A percentile compares a stretch with the other conserved stretches of the same genome.
Conservation (phyloP, 1,140 invertebrate genomes). For the Penaeus japonicus region DNA sequence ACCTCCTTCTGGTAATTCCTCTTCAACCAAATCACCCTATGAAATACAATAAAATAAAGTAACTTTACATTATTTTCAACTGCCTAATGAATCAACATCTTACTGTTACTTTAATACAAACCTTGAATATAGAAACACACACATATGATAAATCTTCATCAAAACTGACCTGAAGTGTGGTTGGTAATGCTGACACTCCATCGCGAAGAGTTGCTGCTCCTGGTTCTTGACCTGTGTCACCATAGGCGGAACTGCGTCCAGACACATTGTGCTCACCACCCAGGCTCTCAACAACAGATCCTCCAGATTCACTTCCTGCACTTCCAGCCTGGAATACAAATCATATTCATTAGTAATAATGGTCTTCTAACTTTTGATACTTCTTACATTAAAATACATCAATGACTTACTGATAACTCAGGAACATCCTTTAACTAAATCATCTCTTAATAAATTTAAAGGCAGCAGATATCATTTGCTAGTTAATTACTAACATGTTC, state of each 20-base stretch:
- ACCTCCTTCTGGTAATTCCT: slow-evolving; percentile 48
- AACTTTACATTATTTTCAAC: not conserved
- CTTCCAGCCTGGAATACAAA: slow-evolving; percentile 67
- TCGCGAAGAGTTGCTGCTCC: slow-evolving; percentile 37
- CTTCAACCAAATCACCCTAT: slow-evolving; percentile 43
- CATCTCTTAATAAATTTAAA: not conserved
- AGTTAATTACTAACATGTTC: slow-evolving; percentile 70
- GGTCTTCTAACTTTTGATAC: too few relatives aligned
- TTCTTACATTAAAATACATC: too few relatives aligned
- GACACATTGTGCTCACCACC: slow-evolving; percentile 85
- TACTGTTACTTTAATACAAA: not conserved
- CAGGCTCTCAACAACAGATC: slow-evolving; percentile 88
- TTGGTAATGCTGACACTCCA: slow-evolving; percentile 26
- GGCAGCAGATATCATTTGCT: not conserved
- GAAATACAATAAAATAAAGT: not conserved
- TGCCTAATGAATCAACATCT: not conserved
- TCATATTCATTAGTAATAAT: not conserved
- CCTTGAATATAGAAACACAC: not conserved
- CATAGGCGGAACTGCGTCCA: slow-evolving; percentile 87
- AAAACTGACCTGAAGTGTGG: slow-evolving; percentile 32
- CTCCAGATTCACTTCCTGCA: slow-evolving; percentile 80
- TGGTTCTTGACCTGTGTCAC: slow-evolving; percentile 71
- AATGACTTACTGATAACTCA: too few relatives aligned
- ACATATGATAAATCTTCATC: not conserved
- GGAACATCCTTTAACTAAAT: too few relatives aligned